These are phyloP conservation scores for Eustalomyia histrio DNA, from an alignment of 2,888 invertebrate species.

Conservation along the genomic window DNA sequence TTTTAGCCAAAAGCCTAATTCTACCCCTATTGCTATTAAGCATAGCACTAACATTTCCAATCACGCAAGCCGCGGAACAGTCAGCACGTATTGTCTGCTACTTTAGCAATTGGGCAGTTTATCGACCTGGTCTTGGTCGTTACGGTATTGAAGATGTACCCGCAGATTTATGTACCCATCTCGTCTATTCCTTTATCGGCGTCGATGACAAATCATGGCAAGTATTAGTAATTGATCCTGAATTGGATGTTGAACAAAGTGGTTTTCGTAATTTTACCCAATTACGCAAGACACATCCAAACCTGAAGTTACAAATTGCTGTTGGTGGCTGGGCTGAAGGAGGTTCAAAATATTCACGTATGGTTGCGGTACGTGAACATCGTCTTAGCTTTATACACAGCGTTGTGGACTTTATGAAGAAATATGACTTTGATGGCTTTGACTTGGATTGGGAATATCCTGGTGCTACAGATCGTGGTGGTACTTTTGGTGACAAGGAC, in stretches of 20 bases:
- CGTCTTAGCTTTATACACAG: slow-evolving; percentile 87
- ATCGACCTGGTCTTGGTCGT: slow-evolving; percentile 89
- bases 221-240: slow-evolving; percentile 89
- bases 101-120: slow-evolving; percentile 86
- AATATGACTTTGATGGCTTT: slow-evolving; percentile 90
- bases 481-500: slow-evolving; percentile 90
- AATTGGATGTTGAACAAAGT: slow-evolving; percentile 86
- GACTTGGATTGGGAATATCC: slow-evolving; percentile 96
- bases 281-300: slow-evolving; percentile 85
- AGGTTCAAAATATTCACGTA: slow-evolving; percentile 90
- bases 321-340: slow-evolving; percentile 96
- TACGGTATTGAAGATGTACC: slow-evolving; percentile 93
- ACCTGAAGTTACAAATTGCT: slow-evolving; percentile 88
- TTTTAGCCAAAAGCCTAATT: slow-evolving; percentile 32
- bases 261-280: slow-evolving; percentile 90
- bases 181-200: slow-evolving; percentile 94
- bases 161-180: slow-evolving; percentile 89
- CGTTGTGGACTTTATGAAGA: slow-evolving; percentile 87
- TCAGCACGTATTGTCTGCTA: slow-evolving; percentile 81
- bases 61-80: slow-evolving; percentile 69
- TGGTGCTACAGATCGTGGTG: slow-evolving; percentile 92
- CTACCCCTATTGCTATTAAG: slow-evolving; percentile 67
- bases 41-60: slow-evolving; percentile 57
- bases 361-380: slow-evolving; percentile 86
- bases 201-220: slow-evolving; percentile 89